Percentiles rank a stretch among this genome's conserved stretches.
Evolutionary conservation across 2,888 invertebrate genomes (phyloP).

Genomic region (Parapristionchus giblindavisi): DNA sequence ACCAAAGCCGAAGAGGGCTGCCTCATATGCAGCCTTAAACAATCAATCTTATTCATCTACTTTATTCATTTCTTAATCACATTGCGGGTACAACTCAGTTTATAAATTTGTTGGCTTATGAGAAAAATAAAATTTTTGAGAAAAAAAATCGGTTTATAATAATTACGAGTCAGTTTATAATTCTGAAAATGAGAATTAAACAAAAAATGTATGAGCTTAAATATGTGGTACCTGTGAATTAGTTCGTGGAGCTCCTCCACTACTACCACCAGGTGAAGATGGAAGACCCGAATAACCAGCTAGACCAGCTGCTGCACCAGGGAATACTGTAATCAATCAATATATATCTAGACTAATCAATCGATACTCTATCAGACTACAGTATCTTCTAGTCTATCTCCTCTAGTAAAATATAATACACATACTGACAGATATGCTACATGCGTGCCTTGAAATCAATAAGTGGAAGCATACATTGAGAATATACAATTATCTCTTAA

Average conservation of each 20-base stretch:
- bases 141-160: no score
- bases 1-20: conserved; percentile 24
- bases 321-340: not conserved
- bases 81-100: no score
- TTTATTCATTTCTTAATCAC: no score
- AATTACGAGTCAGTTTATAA: not conserved
- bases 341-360: not conserved
- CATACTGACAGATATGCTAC: not conserved
- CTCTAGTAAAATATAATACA: not conserved
- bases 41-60: not conserved
- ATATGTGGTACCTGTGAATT: not conserved
- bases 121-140: no score
- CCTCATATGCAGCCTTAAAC: conserved; percentile 10
- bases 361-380: not conserved
- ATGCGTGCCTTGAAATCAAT: no score
- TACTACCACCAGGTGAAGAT: conserved; percentile 32
- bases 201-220: no score
- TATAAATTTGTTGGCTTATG: not conserved
- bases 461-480: no score
- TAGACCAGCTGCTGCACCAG: conserved; percentile 6
- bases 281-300: conserved; percentile 27
- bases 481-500: no score
- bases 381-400: not conserved
- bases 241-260: conserved; percentile 7
- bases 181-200: no score